Percentiles rank a stretch among this genome's conserved stretches.
phyloP scores from a whole-genome alignment of 2,113 vertebrate species.

The Campylomormyrus numenius region DNA sequence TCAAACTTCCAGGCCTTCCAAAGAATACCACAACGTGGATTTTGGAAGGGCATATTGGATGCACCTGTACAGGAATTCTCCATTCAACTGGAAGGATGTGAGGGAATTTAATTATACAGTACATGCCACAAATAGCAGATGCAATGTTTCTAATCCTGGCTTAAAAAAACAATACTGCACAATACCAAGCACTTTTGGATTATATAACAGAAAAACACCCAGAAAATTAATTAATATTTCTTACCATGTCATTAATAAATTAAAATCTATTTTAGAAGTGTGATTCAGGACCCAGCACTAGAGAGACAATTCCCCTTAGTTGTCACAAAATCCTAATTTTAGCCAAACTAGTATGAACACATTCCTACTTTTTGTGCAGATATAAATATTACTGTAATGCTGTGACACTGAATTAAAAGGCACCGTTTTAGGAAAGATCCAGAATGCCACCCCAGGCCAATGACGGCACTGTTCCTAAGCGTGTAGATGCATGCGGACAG shows the following conservation, averaged over 20 bases:
- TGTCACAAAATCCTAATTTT: background rate
- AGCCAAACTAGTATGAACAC: background rate
- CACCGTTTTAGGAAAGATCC: background rate
- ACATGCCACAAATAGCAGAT: background rate
- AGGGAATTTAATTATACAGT: background rate
- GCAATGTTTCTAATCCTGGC: background rate
- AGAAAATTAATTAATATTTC: conserved; percentile 2
- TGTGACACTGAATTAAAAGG: background rate
- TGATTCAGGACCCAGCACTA: background rate
- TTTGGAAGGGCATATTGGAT: background rate
- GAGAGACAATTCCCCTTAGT: background rate
- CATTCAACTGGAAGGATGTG: background rate
- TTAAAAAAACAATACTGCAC: background rate
- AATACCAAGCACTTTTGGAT: background rate
- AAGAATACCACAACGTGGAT: background rate
- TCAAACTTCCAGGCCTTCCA: background rate
- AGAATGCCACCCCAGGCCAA: background rate
- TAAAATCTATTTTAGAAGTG: background rate
- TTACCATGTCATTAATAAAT: background rate
- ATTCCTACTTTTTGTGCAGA: background rate
- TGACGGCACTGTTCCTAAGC: too few species aligned
- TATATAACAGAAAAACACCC: background rate
- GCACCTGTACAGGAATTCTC: background rate
- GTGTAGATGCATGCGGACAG: background rate
- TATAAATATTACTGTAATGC: background rate